Evolutionary conservation across 2,888 invertebrate species (phyloP), one percentile per base, ranked within the genome.

Genomic region (Ecliptopera silaceata): DNA sequence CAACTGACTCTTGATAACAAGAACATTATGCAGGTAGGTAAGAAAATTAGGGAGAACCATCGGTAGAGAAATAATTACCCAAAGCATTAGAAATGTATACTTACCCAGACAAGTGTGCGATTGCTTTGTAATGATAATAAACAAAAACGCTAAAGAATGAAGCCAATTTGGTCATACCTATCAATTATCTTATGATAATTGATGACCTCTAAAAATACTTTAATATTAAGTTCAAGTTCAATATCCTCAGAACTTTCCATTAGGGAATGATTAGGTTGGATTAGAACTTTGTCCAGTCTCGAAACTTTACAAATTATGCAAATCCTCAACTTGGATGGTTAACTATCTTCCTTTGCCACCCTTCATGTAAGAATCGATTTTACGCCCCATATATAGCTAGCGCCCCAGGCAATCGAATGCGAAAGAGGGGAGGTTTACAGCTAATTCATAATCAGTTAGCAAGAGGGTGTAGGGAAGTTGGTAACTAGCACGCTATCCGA

Each of bases 361-460:
- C 54, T 47, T 13, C 15, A 47, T 48, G 47, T 43, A n/a, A 13
- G 15, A 61, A 64, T 64, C 61, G 43, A 64, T 64, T 59, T 32
- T 42, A 34, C 58, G 29, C 59, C 56, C 53, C 48, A 52, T 51
- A 42, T 42, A n/a, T n/a, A n/a, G n/a, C n/a, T n/a, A 54, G 48
- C 47, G 46, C 58, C 58, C 57, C 42, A 20, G 32, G 39, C 36
- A 22, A 43, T 39, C 46, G 50, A 51, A 56, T 26, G 41, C 44
- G 22, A 44, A 32, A 32, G 26, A 17, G 60, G 63, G 49, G 39
- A 48, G 31, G 47, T 6, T 42, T 45, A 42, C 44, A 15, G 26
- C 15, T 36, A 36, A 45, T 56, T 54, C 43, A 44, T 41, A 48
- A 48, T 45, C 54, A 49, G 32, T 50, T 38, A 47, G 20, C n/a